phyloP scores from a whole-genome alignment of 2,888 invertebrate genomes.

The Petrolisthes cinctipes region DNA sequence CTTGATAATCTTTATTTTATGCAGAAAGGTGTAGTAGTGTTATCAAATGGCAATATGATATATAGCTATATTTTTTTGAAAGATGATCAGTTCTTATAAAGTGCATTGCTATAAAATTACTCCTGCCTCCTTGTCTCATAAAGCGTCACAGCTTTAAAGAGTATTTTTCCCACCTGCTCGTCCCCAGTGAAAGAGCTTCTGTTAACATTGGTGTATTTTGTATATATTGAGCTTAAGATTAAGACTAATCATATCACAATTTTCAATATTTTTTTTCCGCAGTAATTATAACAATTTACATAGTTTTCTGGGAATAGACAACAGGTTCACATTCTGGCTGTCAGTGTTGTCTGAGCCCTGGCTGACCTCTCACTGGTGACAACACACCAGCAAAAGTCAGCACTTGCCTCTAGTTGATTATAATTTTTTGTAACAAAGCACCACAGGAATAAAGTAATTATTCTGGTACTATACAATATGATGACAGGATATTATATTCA shows the following conservation, averaged over 20 bases:
- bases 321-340: conserved; percentile 1
- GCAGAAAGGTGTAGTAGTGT: not conserved
- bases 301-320: conserved; percentile 3
- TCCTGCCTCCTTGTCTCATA: conserved; percentile 40
- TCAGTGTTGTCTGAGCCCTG: not conserved
- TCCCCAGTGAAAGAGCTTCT: conserved; percentile 19
- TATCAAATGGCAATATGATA: too few relatives aligned
- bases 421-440: conserved; percentile 32
- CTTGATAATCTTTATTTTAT: not conserved
- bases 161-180: conserved; percentile 17
- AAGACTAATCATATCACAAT: conserved; percentile 47
- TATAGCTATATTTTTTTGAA: too few relatives aligned
- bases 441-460: conserved; percentile 39
- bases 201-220: conserved; percentile 34
- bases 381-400: not conserved
- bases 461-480: conserved; percentile 23
- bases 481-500: conserved; percentile 24
- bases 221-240: conserved; percentile 49
- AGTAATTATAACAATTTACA: too few relatives aligned
- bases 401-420: not conserved
- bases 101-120: not conserved
- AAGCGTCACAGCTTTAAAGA: conserved; percentile 27
- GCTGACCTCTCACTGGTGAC: not conserved
- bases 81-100: too few relatives aligned
- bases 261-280: conserved; percentile 4